These are phyloP conservation scores for Lamprotornis superbus DNA, from an alignment of 2,113 vertebrate species.

Conservation along the genomic window DNA sequence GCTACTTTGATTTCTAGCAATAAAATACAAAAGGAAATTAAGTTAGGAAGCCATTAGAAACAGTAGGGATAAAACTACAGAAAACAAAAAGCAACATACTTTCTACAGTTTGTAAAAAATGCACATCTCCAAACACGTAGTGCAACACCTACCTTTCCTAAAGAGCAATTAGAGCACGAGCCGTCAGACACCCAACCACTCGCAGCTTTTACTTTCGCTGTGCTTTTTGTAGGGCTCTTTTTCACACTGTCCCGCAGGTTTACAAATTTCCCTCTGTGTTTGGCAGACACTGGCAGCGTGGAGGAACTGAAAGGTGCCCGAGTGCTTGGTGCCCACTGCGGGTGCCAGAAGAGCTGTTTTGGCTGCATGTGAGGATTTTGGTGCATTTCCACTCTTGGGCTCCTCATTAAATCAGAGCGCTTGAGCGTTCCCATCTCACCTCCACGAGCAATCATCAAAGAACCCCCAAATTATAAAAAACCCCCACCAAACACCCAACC, in stretches of 20 bases:
- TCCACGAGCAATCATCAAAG: constrained; percentile 6
- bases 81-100: neutral
- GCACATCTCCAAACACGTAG: fast-evolving
- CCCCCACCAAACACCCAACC: too few species aligned
- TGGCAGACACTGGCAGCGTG: constrained; percentile 66
- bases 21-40: neutral
- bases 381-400: neutral
- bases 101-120: neutral
- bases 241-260: constrained; percentile 87
- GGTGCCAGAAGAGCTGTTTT: neutral
- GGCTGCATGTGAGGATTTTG: constrained; percentile 28
- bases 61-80: neutral
- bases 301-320: constrained; percentile 57
- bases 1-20: neutral
- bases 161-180: constrained; percentile 67
- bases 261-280: constrained; percentile 78
- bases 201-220: constrained; percentile 74
- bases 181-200: constrained; percentile 71
- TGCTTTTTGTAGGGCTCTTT: constrained; percentile 86
- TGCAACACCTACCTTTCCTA: constrained; percentile 74
- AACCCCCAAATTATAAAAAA: neutral
- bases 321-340: neutral
- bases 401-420: constrained; percentile 44
- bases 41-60: neutral
- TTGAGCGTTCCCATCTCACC: neutral